Percentiles rank a stretch among this genome's conserved stretches.
These are phyloP conservation scores for Ernsta delagoae DNA, from an alignment of 2,888 invertebrate genomes.

Conservation along the genomic window DNA sequence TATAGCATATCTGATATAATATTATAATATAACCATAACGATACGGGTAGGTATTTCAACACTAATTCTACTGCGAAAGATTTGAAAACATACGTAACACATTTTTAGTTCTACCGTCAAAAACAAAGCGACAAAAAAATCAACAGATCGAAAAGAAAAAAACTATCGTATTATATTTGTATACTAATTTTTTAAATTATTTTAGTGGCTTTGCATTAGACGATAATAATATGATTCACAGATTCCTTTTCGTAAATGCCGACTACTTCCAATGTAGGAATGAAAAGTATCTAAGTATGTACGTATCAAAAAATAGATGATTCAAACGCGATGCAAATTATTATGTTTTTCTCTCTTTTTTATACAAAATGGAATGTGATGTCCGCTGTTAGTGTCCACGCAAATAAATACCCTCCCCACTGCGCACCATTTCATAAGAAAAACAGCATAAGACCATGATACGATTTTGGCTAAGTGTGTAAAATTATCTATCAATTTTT, in stretches of 20 bases:
- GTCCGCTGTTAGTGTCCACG: conserved; percentile 53
- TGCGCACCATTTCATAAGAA: conserved; percentile 59
- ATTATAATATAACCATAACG: conserved; percentile 26
- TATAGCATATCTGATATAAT: conserved; percentile 32
- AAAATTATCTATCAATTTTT: conserved; percentile 45
- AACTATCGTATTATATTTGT: not conserved
- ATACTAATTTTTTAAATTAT: not conserved
- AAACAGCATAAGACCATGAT: conserved; percentile 40
- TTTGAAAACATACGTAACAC: conserved; percentile 32
- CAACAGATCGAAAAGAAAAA: not conserved
- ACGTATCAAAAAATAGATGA: conserved; percentile 36
- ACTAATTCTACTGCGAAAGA: conserved; percentile 29
- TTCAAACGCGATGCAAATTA: conserved; percentile 33
- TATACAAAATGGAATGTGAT: conserved; percentile 81
- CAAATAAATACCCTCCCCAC: conserved; percentile 50
- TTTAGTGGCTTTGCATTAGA: conserved; percentile 15
- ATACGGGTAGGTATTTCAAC: conserved; percentile 24
- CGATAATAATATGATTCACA: conserved; percentile 20
- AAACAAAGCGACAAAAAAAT: conserved; percentile 16
- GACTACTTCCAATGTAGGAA: conserved; percentile 52
- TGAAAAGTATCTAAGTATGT: conserved; percentile 34
- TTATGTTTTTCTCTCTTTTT: conserved; percentile 40
- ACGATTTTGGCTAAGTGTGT: conserved; percentile 41
- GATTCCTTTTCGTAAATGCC: conserved; percentile 51
- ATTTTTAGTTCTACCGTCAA: conserved; percentile 33